phyloP scores from a whole-genome alignment of 2,888 invertebrate genomes.

The Nymphalis urticae region DNA sequence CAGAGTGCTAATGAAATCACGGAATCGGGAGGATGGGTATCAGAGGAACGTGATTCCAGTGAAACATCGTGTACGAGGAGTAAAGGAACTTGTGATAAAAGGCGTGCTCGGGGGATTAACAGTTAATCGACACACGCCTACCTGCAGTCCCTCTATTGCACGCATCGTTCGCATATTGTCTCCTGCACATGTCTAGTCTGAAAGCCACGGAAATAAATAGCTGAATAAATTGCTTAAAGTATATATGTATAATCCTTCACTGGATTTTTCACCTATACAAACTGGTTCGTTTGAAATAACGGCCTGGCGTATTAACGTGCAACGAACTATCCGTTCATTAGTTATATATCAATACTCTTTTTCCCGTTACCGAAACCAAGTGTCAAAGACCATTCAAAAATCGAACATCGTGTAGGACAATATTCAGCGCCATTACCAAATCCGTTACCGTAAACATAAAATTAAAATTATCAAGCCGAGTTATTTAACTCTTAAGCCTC shows the following conservation, averaged over 20 bases:
- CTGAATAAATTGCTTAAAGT: constrained; percentile 57
- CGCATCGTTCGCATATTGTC: constrained; percentile 95
- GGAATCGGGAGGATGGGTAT: constrained; percentile 48
- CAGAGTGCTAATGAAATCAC: constrained; percentile 75
- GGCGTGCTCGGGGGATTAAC: constrained; percentile 73
- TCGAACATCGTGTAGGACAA: constrained; percentile 45
- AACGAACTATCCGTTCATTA: constrained; percentile 18
- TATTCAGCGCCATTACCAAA: constrained; percentile 81
- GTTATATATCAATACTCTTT: constrained; percentile 10
- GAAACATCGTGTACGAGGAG: constrained; percentile 60
- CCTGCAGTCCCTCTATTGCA: constrained; percentile 99
- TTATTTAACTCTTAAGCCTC: constrained; percentile 73
- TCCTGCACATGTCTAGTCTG: constrained; percentile 99
- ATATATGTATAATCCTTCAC: constrained; percentile 30
- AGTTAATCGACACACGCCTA: constrained; percentile 82
- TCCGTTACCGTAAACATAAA: constrained; percentile 76
- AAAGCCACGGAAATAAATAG: constrained; percentile 84
- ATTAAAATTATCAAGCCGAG: constrained; percentile 69
- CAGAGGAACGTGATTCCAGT: constrained; percentile 56
- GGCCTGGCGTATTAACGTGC: constrained; percentile 7
- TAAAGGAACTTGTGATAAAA: constrained; percentile 65
- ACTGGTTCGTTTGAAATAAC: constrained; percentile 2
- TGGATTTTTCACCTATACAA: constrained; percentile 18
- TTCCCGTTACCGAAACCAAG: constrained; percentile 33
- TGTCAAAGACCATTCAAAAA: constrained; percentile 32